phyloP scores from a whole-genome alignment of 2,797 vertebrate genomes.

The Pseudopleuronectes americanus region DNA sequence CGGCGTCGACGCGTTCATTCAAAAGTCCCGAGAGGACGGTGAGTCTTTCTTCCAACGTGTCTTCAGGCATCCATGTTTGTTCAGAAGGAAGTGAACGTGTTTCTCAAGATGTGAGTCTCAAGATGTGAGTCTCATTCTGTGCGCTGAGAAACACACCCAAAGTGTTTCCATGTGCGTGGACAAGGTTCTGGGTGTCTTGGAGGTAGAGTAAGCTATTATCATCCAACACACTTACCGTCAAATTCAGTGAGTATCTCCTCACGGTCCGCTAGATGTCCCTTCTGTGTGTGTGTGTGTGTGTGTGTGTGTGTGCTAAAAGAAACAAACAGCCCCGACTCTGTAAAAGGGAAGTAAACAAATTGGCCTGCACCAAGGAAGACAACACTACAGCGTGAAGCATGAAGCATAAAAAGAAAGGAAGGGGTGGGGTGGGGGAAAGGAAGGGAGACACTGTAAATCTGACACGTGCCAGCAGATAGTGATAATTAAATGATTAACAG shows the following conservation, averaged over 20 bases:
- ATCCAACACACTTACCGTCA: background rate
- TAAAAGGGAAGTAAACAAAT: background rate
- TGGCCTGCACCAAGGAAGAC: background rate
- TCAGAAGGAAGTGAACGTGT: background rate
- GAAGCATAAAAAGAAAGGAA: too few relatives aligned
- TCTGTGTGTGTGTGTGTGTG: background rate
- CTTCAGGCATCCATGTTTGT: background rate
- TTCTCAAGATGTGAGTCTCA: background rate
- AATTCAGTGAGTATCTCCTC: background rate
- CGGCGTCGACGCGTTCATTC: conserved; percentile 94
- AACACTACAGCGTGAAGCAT: too few relatives aligned
- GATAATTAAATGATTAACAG: too few relatives aligned
- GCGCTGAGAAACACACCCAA: background rate
- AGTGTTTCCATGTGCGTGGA: background rate
- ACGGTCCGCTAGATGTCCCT: too few relatives aligned
- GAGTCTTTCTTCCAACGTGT: conserved; percentile 73
- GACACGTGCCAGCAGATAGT: too few relatives aligned
- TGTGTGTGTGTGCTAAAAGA: background rate
- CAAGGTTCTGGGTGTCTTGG: background rate
- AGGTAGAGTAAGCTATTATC: background rate
- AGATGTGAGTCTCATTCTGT: conserved; percentile 5
- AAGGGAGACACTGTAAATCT: too few relatives aligned
- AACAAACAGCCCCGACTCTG: background rate
- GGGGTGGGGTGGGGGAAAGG: too few relatives aligned
- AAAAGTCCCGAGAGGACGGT: conserved; percentile 96